These are phyloP conservation scores for Tetranychus piercei DNA, from an alignment of 2,888 invertebrate species.

Conservation along the genomic window DNA sequence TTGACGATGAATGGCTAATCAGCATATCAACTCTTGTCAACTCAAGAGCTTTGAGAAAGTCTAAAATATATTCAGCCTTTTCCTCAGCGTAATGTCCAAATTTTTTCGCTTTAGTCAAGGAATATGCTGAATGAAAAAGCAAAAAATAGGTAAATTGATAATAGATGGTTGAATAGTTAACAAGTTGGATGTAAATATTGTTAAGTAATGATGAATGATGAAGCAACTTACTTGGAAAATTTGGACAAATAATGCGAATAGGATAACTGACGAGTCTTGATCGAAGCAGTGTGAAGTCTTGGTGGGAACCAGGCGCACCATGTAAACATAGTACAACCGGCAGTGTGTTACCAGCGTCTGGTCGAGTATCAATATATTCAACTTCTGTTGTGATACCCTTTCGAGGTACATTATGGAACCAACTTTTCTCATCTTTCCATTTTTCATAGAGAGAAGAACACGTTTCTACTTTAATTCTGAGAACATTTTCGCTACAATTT, in stretches of 20 bases:
- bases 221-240: slow-evolving; percentile 22
- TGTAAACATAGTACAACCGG: slow-evolving; percentile 21
- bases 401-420: slow-evolving; percentile 19
- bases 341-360: neutral
- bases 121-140: neutral
- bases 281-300: slow-evolving; percentile 22
- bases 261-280: slow-evolving; percentile 16
- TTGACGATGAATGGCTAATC: slow-evolving; percentile 23
- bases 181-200: too few species aligned
- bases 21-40: slow-evolving; percentile 22
- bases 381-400: slow-evolving; percentile 21
- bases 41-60: slow-evolving; percentile 19
- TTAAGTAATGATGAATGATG: too few species aligned
- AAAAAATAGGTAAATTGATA: too few species aligned
- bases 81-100: slow-evolving; percentile 25
- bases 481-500: neutral
- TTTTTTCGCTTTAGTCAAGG: slow-evolving; percentile 15
- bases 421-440: slow-evolving; percentile 20
- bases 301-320: slow-evolving; percentile 26
- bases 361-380: slow-evolving; percentile 24
- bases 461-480: slow-evolving; percentile 12
- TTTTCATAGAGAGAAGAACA: slow-evolving; percentile 22
- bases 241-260: slow-evolving; percentile 23
- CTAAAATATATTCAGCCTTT: slow-evolving; percentile 23
- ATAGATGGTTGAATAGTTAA: too few species aligned